Evolutionary conservation across 2,888 invertebrate genomes (phyloP).

Genomic region (Watsonalla cultraria): DNA sequence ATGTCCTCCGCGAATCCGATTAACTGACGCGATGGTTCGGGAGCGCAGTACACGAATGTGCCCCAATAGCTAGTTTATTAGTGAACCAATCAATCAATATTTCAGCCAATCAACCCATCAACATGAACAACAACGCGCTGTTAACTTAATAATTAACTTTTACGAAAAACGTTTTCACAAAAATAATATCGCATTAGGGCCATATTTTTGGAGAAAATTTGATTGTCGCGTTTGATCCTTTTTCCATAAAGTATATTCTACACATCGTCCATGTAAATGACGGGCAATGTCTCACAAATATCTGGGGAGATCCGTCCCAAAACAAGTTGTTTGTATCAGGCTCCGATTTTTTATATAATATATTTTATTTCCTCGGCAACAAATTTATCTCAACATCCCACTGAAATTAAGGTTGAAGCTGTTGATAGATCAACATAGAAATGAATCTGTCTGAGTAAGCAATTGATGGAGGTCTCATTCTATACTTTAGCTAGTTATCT

Average conservation of each 20-base stretch:
- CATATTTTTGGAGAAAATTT: not conserved
- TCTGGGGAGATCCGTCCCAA: not conserved
- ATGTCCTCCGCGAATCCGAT: slow-evolving; percentile 51
- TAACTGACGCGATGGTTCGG: slow-evolving; percentile 38
- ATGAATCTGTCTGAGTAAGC: not conserved
- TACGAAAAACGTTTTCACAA: slow-evolving; percentile 18
- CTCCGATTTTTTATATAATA: not conserved
- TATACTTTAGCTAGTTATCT: not conserved
- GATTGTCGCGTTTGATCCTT: not conserved
- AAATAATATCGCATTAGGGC: not conserved
- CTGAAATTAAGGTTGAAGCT: not conserved
- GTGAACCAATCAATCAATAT: slow-evolving; percentile 50
- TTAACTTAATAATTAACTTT: slow-evolving; percentile 27
- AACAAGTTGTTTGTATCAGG: slow-evolving; percentile 1
- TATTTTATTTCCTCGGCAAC: not conserved
- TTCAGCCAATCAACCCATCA: slow-evolving; percentile 53
- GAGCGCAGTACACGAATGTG: slow-evolving; percentile 30
- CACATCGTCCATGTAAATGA: not conserved
- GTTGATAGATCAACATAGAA: not conserved
- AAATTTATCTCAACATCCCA: not conserved
- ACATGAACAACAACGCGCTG: slow-evolving; percentile 38
- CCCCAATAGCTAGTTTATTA: slow-evolving; percentile 56
- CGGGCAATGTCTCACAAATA: slow-evolving; percentile 1
- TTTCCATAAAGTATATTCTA: not conserved
- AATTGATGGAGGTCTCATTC: slow-evolving; percentile 2